phyloP scores from a whole-genome alignment of 2,888 invertebrate genomes.

The Drosophila rubida region DNA sequence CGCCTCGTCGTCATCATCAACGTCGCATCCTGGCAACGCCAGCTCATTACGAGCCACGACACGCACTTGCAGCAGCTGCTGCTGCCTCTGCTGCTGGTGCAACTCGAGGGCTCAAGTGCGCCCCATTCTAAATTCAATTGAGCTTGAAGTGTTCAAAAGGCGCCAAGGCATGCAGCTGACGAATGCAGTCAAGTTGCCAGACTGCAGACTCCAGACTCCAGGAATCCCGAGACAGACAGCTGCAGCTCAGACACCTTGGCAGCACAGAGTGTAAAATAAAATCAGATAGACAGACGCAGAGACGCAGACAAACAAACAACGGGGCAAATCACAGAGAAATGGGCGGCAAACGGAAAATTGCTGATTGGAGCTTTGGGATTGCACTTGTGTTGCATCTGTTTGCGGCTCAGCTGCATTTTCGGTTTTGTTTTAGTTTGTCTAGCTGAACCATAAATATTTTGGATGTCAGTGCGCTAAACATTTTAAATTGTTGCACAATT shows the following conservation, averaged over 20 bases:
- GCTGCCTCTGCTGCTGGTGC: conserved; percentile 18
- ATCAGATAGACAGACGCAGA: neutral
- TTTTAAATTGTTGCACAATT: conserved; percentile 47
- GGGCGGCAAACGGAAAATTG: conserved; percentile 1
- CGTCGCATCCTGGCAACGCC: conserved; percentile 40
- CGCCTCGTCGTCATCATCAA: neutral
- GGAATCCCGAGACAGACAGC: conserved; percentile 18
- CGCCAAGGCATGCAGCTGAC: conserved; percentile 50
- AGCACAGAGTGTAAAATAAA: conserved; percentile 18
- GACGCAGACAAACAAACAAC: conserved; percentile 13
- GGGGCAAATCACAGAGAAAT: neutral
- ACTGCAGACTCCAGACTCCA: neutral
- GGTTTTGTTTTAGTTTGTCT: conserved; percentile 17
- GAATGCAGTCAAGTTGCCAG: conserved; percentile 33
- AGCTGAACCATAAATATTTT: conserved; percentile 50
- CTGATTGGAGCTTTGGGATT: conserved; percentile 43
- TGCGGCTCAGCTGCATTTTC: conserved; percentile 9
- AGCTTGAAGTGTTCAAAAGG: conserved; percentile 72
- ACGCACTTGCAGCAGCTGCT: conserved; percentile 55
- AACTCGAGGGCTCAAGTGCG: conserved; percentile 50
- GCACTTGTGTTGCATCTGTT: conserved; percentile 36
- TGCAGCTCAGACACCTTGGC: conserved; percentile 19
- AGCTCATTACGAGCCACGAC: conserved; percentile 57
- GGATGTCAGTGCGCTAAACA: conserved; percentile 30
- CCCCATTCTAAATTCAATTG: conserved; percentile 74